Evolutionary conservation across 2,113 vertebrate species (phyloP).

Genomic region (Notothenia rossii): DNA sequence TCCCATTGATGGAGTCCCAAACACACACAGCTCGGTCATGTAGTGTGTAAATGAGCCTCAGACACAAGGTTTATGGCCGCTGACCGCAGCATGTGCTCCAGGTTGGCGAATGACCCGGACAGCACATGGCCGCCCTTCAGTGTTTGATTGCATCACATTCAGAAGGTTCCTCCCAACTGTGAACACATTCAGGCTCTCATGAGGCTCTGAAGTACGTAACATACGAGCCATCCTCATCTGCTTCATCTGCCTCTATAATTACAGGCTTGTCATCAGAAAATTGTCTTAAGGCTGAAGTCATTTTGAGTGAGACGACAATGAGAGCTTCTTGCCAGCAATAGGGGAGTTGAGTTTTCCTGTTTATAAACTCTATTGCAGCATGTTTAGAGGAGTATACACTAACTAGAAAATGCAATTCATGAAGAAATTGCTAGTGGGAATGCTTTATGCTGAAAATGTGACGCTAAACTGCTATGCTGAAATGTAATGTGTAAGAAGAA

Average conservation of each 20-base stretch:
- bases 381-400: too few species aligned
- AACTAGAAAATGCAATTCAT: too few species aligned
- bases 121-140: constrained; percentile 36
- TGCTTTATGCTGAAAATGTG: too few species aligned
- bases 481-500: too few species aligned
- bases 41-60: constrained; percentile 1
- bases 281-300: constrained; percentile 37
- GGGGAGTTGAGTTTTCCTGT: too few species aligned
- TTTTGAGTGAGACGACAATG: constrained; percentile 19
- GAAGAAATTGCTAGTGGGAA: too few species aligned
- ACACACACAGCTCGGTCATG: constrained; percentile 1
- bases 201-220: constrained; percentile 21
- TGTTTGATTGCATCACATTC: constrained; percentile 33
- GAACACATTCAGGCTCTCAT: constrained; percentile 9
- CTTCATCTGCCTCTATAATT: constrained; percentile 44
- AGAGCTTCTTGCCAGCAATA: not conserved
- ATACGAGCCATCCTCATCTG: constrained; percentile 37
- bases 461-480: too few species aligned
- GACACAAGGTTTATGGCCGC: constrained; percentile 22
- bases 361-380: too few species aligned
- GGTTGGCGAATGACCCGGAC: constrained; percentile 11
- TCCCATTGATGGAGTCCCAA: not conserved
- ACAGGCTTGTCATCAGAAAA: constrained; percentile 22
- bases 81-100: constrained; percentile 6
- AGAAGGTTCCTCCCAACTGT: constrained; percentile 27